These are phyloP conservation scores for Drosophila falleni DNA, from an alignment of 2,888 invertebrate genomes.

Conservation along the genomic window DNA sequence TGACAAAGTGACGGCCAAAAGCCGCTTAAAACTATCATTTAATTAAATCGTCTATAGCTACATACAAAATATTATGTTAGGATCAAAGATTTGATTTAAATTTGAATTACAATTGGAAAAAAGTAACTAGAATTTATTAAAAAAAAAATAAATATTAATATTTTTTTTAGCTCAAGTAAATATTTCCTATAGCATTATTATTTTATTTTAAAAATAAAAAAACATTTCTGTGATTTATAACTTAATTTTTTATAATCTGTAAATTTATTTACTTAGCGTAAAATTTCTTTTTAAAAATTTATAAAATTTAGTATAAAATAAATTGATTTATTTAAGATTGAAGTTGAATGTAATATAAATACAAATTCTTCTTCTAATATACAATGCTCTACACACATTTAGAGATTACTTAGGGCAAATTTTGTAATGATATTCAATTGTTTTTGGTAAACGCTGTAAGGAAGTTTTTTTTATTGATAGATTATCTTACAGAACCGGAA, in stretches of 20 bases:
- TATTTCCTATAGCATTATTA: too few relatives aligned
- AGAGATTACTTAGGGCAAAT: neutral
- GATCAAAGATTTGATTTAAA: neutral
- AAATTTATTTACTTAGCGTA: too few relatives aligned
- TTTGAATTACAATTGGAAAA: neutral
- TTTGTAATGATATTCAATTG: slow-evolving; percentile 1
- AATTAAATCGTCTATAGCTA: slow-evolving; percentile 45
- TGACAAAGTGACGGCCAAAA: slow-evolving; percentile 40
- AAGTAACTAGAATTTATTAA: neutral
- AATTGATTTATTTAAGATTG: neutral
- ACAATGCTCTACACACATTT: neutral
- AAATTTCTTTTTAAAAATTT: too few relatives aligned
- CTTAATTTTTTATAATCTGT: too few relatives aligned
- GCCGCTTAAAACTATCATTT: slow-evolving; percentile 68
- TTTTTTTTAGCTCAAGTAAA: too few relatives aligned
- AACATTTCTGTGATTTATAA: too few relatives aligned
- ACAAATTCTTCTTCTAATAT: neutral
- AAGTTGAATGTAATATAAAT: neutral
- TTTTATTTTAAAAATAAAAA: too few relatives aligned
- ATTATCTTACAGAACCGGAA: slow-evolving; percentile 40
- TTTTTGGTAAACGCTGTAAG: neutral
- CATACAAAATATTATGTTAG: neutral
- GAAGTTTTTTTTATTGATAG: neutral
- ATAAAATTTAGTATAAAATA: too few relatives aligned
- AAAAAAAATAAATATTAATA: neutral